Base-by-base conservation (phyloP, 2,797 vertebrate species). In the Garrulus glandarius region DNA sequence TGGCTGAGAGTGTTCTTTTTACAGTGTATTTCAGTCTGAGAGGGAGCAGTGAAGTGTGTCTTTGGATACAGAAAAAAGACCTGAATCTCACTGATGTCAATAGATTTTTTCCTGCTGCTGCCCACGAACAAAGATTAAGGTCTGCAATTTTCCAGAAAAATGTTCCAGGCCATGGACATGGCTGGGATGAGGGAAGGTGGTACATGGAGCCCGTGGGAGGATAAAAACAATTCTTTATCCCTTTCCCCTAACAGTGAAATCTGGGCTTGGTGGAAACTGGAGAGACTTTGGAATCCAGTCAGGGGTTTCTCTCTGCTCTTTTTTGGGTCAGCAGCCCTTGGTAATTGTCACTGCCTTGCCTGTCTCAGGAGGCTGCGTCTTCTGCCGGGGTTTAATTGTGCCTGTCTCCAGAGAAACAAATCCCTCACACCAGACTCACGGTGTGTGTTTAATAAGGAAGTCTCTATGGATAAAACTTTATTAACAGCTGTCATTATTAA, bases 291-390 rank as follows among this genome's bases (percentile, higher is more conserved):
- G n/a, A 39, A 15, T 37, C 14, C 70, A 72, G 34, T 4, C 63
- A 55, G 68, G n/a, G 41, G 6, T 61, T 83, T 71, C 3, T 69
- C 30, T 70, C 74, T 87, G 64, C 57, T 64, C 23, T 8, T 26
- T 41, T 57, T 60, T 76, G 2, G 22, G 30, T 32, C 22, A 57
- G 53, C 53, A 95, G 57, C n/a, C 13, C 41, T 50, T 3, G 8
- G 41, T 13, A n/a, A 16, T 34, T 0, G 0, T 30, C 64, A 16
- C 6, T 12, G 39, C 52, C 79, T 71, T 0, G 1, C 1, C 1
- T 15, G 43, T 44, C 47, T 37, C 3, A 0, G 53, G 67, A 82
- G 49, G 17, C 72, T 83, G 68, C 0, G 0, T 36, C 64, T 83
- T n/a, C 41, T 57, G 46, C 29, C 0, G 0, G 23, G 15, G 24